Percentiles rank a stretch among this genome's conserved stretches.
Conservation (phyloP, 1,140 invertebrate genomes). For the Eumeta japonica region DNA sequence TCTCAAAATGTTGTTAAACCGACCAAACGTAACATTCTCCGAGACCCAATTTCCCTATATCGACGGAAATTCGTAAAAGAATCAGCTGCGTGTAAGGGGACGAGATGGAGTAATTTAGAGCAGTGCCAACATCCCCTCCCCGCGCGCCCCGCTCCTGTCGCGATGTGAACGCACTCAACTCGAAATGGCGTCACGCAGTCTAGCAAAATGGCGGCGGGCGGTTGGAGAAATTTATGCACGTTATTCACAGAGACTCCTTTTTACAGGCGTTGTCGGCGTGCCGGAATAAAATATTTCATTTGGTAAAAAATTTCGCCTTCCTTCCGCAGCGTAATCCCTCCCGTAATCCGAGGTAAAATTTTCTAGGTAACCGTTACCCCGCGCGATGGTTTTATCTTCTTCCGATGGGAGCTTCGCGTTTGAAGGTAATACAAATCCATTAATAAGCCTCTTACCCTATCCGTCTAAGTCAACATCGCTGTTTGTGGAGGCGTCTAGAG, state of each 20-base stretch:
- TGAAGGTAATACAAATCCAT: constrained; percentile 50
- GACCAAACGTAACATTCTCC: too few relatives aligned
- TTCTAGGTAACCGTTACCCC: background rate
- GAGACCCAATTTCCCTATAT: background rate
- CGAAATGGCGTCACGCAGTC: constrained; percentile 53
- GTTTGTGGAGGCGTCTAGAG: constrained; percentile 36
- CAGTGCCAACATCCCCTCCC: background rate
- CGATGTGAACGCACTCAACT: constrained; percentile 33
- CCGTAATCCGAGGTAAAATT: background rate
- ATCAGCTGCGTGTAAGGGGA: background rate
- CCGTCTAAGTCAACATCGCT: constrained; percentile 56
- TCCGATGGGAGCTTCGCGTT: background rate
- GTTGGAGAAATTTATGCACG: constrained; percentile 5
- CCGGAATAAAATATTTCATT: background rate
- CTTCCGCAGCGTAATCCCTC: background rate
- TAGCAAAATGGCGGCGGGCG: constrained; percentile 33
- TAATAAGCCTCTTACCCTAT: constrained; percentile 57
- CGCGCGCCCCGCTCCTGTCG: background rate
- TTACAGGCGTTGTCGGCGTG: background rate
- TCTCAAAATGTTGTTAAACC: background rate
- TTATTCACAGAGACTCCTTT: background rate
- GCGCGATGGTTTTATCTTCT: background rate
- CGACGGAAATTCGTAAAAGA: background rate
- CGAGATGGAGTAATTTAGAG: background rate
- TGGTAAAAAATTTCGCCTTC: background rate